Base-by-base conservation (phyloP, 2,797 vertebrate species). In the Tangara arthus region DNA sequence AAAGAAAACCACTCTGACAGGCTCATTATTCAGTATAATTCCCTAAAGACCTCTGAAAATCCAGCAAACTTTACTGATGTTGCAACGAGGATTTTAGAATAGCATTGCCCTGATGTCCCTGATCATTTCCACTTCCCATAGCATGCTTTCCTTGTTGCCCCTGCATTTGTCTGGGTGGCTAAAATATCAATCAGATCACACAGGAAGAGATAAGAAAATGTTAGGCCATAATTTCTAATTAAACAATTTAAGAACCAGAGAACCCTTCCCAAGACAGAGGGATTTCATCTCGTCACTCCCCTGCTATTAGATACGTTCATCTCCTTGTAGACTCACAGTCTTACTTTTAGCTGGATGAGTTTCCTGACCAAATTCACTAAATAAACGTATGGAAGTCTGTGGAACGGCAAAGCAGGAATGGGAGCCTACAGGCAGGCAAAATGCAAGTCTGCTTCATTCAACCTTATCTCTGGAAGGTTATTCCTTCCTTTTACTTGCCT, bases 221-320 rank as follows among this genome's bases (percentile, higher is more conserved):
- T 11, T 42, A 57, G 22, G 24, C 35, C 78, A n/a, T 8, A 42
- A 39, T 57, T 91, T 75, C 41, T 26, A 83, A 63, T 5, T 12
- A 91, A 91, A 87, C 49, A 41, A 68, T 56, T 85, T 17, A 66
- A 80, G n/a, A 87, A 76, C 15, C 15, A 41, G 13, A 78, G 30
- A 89, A 60, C 8, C 34, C 37, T 27, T 47, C 41, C 15, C 10
- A 30, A 56, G 10, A 69, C 37, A 72, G 55, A 76, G 7, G 5
- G 6, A 80, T 70, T 63, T 70, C 6, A 77, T 27, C 47, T 91
- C 2, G 0, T 49, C 0, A 0, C 19, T 46, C 3, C 30, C 21
- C 23, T 18, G 30, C 15, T 22, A n/a, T 39, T 19, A 65, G 26
- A 18, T 1, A 63, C 11, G 4, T 61, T 87, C 39, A 59, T 15